These are phyloP conservation scores for Rhinoptilus africanus DNA, from an alignment of 2,113 vertebrate genomes.

Conservation along the genomic window DNA sequence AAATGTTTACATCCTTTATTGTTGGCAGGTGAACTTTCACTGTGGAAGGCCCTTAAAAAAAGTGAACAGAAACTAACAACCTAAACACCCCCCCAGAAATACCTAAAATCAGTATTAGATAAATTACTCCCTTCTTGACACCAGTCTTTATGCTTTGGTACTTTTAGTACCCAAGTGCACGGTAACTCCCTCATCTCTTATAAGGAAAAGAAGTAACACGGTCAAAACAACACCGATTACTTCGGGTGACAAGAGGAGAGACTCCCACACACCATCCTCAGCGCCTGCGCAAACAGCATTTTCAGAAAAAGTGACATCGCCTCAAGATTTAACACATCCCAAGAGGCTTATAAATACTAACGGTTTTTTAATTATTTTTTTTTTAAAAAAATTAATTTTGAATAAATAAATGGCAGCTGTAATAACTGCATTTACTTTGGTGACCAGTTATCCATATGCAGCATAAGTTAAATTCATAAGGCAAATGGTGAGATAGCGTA, in stretches of 20 bases:
- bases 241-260: background rate
- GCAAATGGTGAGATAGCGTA: constrained; percentile 26
- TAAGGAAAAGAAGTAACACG: background rate
- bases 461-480: constrained; percentile 32
- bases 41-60: constrained; percentile 45
- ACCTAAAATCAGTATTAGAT: background rate
- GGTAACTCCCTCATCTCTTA: constrained; percentile 13
- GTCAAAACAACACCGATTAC: background rate
- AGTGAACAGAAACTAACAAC: constrained; percentile 23
- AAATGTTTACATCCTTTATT: constrained; percentile 49
- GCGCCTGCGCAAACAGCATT: background rate
- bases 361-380: background rate
- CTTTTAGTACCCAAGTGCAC: constrained; percentile 16
- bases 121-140: constrained; percentile 15
- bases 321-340: background rate
- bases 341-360: constrained; percentile 47
- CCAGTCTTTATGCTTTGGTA: background rate
- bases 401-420: constrained; percentile 25
- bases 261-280: background rate
- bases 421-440: constrained; percentile 8
- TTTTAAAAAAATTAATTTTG: background rate
- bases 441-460: constrained; percentile 1
- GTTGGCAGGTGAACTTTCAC: constrained; percentile 1
- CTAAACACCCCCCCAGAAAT: background rate
- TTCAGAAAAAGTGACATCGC: constrained; percentile 6